Evolutionary conservation across 1,140 invertebrate species (phyloP).

Genomic region (Euwallacea fornicatus): DNA sequence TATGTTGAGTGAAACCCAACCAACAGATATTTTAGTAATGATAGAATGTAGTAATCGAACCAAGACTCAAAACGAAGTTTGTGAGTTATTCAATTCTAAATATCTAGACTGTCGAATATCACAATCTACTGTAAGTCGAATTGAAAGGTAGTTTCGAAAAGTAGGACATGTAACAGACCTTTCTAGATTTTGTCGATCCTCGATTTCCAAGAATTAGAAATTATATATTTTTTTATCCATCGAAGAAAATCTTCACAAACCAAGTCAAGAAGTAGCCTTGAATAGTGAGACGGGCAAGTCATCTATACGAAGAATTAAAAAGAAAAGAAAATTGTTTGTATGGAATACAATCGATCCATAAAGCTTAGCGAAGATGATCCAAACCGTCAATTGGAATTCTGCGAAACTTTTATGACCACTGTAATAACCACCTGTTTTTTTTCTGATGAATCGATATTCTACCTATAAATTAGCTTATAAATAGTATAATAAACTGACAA

Average conservation of each 20-base stretch:
- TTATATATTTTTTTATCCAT: conserved; percentile 26
- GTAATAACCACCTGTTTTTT: background rate
- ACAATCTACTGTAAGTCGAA: conserved; percentile 5
- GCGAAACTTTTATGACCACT: conserved; percentile 8
- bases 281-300: conserved; percentile 1
- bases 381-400: background rate
- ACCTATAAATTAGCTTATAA: too few species aligned
- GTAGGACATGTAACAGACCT: conserved; percentile 26
- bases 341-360: too few species aligned
- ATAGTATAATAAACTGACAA: conserved; percentile 1
- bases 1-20: conserved; percentile 2
- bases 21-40: background rate
- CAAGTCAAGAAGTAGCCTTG: conserved; percentile 6
- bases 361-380: background rate
- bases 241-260: conserved; percentile 27
- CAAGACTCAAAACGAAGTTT: background rate
- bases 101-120: conserved; percentile 3
- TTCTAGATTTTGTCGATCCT: conserved; percentile 2
- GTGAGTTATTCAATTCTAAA: background rate
- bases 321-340: background rate
- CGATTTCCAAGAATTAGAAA: conserved; percentile 26
- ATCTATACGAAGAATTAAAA: conserved; percentile 2
- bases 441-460: conserved; percentile 5
- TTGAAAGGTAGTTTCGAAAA: conserved; percentile 16
- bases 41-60: background rate